Evolutionary conservation across 1,140 invertebrate genomes (phyloP).

Genomic region (Drosophila sulfurigaster): DNA sequence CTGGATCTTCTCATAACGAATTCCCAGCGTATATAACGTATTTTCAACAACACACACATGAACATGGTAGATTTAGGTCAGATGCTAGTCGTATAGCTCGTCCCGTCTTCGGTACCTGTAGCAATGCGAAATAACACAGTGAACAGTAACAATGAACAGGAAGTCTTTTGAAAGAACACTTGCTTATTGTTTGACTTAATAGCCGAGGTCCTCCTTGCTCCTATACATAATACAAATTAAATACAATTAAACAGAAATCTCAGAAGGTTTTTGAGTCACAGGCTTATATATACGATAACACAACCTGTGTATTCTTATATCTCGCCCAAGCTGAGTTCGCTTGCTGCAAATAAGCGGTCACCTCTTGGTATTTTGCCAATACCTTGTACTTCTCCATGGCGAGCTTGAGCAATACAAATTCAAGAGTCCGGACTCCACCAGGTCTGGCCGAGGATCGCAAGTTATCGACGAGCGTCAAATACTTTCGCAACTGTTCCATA

Average conservation of each 20-base stretch:
- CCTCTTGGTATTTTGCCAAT: constrained; percentile 39
- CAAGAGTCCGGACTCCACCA: constrained; percentile 56
- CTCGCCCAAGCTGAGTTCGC: constrained; percentile 48
- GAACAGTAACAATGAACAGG: constrained; percentile 55
- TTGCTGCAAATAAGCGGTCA: constrained; percentile 43
- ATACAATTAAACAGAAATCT: constrained; percentile 10
- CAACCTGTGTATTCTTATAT: constrained; percentile 57
- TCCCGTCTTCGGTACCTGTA: constrained; percentile 50
- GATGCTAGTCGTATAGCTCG: constrained; percentile 11
- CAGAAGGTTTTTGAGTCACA: constrained; percentile 1
- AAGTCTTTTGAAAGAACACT: constrained; percentile 54
- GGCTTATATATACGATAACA: constrained; percentile 37
- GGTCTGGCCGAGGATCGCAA: constrained; percentile 38
- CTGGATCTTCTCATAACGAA: constrained; percentile 46
- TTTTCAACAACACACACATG: constrained; percentile 37
- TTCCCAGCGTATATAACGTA: constrained; percentile 65
- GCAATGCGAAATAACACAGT: constrained; percentile 56
- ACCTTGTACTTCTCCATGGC: constrained; percentile 64
- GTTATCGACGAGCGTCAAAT: constrained; percentile 48
- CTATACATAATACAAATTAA: constrained; percentile 7
- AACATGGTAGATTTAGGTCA: constrained; percentile 54
- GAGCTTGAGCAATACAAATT: constrained; percentile 67
- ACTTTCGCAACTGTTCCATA: constrained; percentile 60
- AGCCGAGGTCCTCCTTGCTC: neutral
- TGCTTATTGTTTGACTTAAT: constrained; percentile 42